These are phyloP conservation scores for Erpobdella octoculata DNA, from an alignment of 2,888 invertebrate genomes.

Conservation along the genomic window DNA sequence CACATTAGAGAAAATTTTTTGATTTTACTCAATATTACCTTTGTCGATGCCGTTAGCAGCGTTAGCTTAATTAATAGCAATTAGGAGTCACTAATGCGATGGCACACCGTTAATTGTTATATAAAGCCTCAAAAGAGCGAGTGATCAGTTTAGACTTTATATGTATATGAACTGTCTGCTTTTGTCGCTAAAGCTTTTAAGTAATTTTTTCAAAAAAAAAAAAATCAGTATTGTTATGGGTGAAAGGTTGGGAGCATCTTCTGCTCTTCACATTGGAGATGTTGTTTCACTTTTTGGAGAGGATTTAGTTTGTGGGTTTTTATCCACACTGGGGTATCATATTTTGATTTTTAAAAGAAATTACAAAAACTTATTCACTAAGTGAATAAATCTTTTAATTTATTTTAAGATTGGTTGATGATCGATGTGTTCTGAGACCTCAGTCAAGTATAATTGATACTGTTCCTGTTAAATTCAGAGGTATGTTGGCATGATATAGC, in stretches of 20 bases:
- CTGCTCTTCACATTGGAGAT: slow-evolving; percentile 13
- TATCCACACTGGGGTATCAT: slow-evolving; percentile 22
- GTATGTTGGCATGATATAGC: neutral
- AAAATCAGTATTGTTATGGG: no score
- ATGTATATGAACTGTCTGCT: no score
- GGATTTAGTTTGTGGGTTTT: slow-evolving; percentile 17
- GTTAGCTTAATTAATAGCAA: no score
- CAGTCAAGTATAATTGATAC: neutral
- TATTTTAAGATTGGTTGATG: slow-evolving; percentile 19
- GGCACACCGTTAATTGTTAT: no score
- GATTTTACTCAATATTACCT: no score
- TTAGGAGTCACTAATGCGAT: no score
- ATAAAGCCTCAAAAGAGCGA: no score
- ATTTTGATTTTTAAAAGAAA: neutral
- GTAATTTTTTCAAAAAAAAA: no score
- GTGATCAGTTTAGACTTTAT: no score
- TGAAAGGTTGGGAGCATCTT: neutral
- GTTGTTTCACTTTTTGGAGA: slow-evolving; percentile 22
- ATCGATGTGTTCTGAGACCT: slow-evolving; percentile 19
- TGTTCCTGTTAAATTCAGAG: slow-evolving; percentile 23
- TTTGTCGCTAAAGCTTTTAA: no score
- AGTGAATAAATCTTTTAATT: neutral
- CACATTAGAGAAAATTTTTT: no score
- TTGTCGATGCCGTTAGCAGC: no score
- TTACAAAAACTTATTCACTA: neutral